Conservation (phyloP, 2,888 invertebrate species). For the Synergus japonicus region DNA sequence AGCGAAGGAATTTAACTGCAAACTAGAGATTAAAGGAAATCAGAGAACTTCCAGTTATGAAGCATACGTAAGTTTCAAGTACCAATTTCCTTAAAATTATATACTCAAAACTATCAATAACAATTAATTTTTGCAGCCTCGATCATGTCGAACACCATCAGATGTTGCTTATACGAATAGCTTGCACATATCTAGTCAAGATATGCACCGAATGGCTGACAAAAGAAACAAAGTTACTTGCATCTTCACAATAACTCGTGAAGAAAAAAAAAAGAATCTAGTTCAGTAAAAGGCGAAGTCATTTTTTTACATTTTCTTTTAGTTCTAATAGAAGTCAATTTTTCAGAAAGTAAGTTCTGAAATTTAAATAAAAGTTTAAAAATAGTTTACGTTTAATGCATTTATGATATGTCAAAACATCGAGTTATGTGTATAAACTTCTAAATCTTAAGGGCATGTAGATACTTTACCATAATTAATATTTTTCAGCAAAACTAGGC, state of each 20-base stretch:
- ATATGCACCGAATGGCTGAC: constrained; percentile 38
- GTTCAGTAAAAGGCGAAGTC: background rate
- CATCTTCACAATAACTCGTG: constrained; percentile 30
- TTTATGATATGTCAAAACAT: background rate
- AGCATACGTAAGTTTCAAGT: constrained; percentile 49
- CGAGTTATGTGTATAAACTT: background rate
- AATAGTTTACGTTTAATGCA: background rate
- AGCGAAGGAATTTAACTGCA: constrained; percentile 57
- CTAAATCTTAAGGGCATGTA: background rate
- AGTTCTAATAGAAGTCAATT: background rate
- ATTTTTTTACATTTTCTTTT: background rate
- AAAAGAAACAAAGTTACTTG: constrained; percentile 43
- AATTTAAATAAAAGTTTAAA: background rate
- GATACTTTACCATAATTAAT: background rate
- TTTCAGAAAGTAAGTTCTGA: background rate
- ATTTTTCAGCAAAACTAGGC: too few species aligned
- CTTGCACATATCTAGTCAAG: constrained; percentile 43
- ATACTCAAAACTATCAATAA: background rate
- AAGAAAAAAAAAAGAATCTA: background rate
- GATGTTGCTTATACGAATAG: constrained; percentile 31
- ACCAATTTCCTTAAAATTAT: background rate
- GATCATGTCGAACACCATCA: constrained; percentile 37
- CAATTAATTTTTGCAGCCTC: constrained; percentile 15
- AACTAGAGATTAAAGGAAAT: constrained; percentile 54
- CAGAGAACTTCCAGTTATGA: constrained; percentile 43